Base-by-base conservation (phyloP, 2,113 vertebrate genomes). In the Nansenia antarctica region DNA sequence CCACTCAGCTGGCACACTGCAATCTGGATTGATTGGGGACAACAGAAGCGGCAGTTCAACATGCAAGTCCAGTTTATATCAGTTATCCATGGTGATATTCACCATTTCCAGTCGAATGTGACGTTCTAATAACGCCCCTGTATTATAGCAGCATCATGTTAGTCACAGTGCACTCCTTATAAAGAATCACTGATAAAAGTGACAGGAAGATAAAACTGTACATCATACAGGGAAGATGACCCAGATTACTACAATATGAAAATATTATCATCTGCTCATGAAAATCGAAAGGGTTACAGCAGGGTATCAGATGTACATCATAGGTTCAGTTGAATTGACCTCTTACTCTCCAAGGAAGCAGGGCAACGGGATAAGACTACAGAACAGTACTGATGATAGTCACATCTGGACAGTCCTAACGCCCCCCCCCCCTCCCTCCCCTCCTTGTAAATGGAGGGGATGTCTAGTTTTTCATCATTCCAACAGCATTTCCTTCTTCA, bases 131-230 rank as follows among this genome's bases (percentile, higher is more conserved):
- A 80, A 79, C 77, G 83, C 84, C 79, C 69, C 69, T 77, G 79
- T 82, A 78, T 82, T 85, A 85, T 89, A 88, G 89, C 86, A 90
- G 89, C 89, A 86, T 89, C 55, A 77, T 87, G 70, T 86, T 79
- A 75, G 82, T 90, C 89, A 90, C 87, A 90, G 87, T 88, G 87
- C 83, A 83, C 65, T 77, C 22, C 47, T 62, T 54, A 62, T 71
- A 79, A 82, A 82, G 75, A 55, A 76, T 80, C 71, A 62, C 68
- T 76, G 80, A 71, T 66, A 76, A 67, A 72, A 75, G 68, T 82
- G 65, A 84, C 76, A 81, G 73, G 72, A 80, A 78, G 76, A 76
- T 82, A 80, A 79, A 86, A 85, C 86, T 61, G 22, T 82, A 81
- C 69, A 81, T 82, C 69, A 81, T 82, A 86, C 79, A 65, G 76